Evolutionary conservation across 2,888 invertebrate species (phyloP), one percentile per base, ranked within the genome.

Genomic region (Proisotoma minuta): DNA sequence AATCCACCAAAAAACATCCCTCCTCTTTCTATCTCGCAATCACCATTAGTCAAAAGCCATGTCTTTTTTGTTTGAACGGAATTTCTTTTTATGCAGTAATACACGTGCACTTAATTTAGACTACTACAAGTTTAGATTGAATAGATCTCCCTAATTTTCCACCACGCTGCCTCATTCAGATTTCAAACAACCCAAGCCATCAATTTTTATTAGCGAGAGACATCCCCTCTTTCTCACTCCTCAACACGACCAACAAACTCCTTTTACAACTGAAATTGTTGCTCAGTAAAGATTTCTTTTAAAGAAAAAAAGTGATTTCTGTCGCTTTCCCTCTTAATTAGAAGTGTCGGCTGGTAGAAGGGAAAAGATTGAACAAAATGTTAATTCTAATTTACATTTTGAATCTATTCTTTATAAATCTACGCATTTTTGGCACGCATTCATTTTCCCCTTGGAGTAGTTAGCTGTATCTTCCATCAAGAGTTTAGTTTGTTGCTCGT

Each of bases 201-300:
- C 52, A 52, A 52, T 52, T 52, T 52, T 52, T 52, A 52, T 52
- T 52, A 52, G 23, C 8, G 28, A 28, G 23, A 49, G 52, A 52
- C 52, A 28, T 24, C 8, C 22, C 52, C 52, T 52, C 29, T n/a
- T 22, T 28, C n/a, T n/a, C n/a, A 20, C 20, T 18, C 47, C 47
- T n/a, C 20, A 47, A 8, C n/a, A 5, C 47, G 5, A 8, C 47
- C 20, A 8, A 5, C 20, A 5, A 5, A 5, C 20, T n/a, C 47
- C 5, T 18, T n/a, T 47, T 47, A 10, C 15, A 10, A 34, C 34
- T 34, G 34, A 10, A 12, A 10, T 34, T 34, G 15, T 8, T 34
- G 15, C 15, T 34, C 34, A 34, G 34, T 34, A 34, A 34, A 34
- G 34, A 34, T 34, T 15, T 34, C 34, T 10, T 34, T 34, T 34